These are phyloP conservation scores for Formica exsecta DNA, from an alignment of 1,140 invertebrate species.

Conservation along the genomic window DNA sequence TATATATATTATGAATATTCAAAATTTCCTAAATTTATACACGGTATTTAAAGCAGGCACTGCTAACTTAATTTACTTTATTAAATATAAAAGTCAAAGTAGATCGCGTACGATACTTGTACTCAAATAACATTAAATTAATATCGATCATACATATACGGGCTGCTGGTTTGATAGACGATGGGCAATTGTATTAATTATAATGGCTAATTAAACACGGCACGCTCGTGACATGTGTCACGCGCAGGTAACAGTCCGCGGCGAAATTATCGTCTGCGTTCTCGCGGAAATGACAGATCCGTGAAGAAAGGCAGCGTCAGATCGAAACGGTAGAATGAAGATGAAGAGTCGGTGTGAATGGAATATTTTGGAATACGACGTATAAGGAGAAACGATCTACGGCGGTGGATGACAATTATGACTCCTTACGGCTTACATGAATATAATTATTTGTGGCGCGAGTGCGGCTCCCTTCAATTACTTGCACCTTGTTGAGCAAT, in stretches of 20 bases:
- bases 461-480: conserved; percentile 59
- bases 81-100: not conserved
- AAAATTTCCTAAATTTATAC: not conserved
- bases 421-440: conserved; percentile 46
- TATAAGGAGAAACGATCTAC: conserved; percentile 25
- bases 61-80: not conserved
- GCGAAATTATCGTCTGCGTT: conserved; percentile 48
- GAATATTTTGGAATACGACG: conserved; percentile 55
- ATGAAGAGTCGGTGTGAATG: conserved; percentile 46
- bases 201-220: conserved; percentile 40
- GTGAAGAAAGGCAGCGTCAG: conserved; percentile 17
- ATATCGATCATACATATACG: not conserved
- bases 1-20: not conserved
- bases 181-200: conserved; percentile 44
- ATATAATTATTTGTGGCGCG: conserved; percentile 65
- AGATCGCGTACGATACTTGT: not conserved
- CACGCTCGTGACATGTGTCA: conserved; percentile 39
- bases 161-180: not conserved
- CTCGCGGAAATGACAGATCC: conserved; percentile 20
- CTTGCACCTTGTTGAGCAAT: conserved; percentile 59
- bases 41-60: too few relatives aligned
- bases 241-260: not conserved
- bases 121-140: conserved; percentile 10
- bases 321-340: not conserved
- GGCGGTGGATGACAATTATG: conserved; percentile 62